Percentiles rank a stretch among this genome's conserved stretches.
Conservation (phyloP, 2,888 invertebrate species). For the Drosophila leonis region DNA sequence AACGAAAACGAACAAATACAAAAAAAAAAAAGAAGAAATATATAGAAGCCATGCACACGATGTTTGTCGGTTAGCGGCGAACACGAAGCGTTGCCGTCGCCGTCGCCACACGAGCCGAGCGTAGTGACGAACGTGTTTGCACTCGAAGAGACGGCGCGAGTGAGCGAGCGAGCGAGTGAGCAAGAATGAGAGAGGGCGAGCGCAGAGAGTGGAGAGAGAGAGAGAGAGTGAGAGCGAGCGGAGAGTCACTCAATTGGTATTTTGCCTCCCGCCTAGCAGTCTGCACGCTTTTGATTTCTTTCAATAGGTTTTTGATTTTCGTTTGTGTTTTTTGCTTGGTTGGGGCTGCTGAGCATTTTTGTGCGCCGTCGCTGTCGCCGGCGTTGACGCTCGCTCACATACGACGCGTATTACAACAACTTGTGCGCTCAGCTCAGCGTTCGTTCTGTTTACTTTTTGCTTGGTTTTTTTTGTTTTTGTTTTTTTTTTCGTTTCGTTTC, state of each 20-base stretch:
- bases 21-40: not conserved
- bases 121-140: constrained; percentile 30
- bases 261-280: constrained; percentile 29
- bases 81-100: constrained; percentile 27
- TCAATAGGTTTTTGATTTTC: constrained; percentile 74
- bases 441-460: constrained; percentile 64
- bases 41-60: constrained; percentile 20
- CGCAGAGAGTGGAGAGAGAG: constrained; percentile 24
- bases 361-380: constrained; percentile 70
- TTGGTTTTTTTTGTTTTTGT: constrained; percentile 23
- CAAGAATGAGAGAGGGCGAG: constrained; percentile 22
- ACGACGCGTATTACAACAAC: constrained; percentile 46
- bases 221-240: constrained; percentile 23
- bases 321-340: constrained; percentile 56
- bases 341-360: constrained; percentile 71
- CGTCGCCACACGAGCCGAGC: constrained; percentile 24
- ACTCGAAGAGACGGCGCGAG: constrained; percentile 32
- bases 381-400: constrained; percentile 29
- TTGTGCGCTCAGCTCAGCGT: constrained; percentile 44
- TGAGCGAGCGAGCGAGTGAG: constrained; percentile 6
- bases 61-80: constrained; percentile 27
- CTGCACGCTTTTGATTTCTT: constrained; percentile 73
- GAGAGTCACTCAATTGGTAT: constrained; percentile 66
- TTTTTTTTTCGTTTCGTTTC: constrained; percentile 19
- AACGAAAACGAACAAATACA: constrained; percentile 20